Evolutionary conservation across 1,140 invertebrate genomes (phyloP).

Genomic region (Papilio helenus): DNA sequence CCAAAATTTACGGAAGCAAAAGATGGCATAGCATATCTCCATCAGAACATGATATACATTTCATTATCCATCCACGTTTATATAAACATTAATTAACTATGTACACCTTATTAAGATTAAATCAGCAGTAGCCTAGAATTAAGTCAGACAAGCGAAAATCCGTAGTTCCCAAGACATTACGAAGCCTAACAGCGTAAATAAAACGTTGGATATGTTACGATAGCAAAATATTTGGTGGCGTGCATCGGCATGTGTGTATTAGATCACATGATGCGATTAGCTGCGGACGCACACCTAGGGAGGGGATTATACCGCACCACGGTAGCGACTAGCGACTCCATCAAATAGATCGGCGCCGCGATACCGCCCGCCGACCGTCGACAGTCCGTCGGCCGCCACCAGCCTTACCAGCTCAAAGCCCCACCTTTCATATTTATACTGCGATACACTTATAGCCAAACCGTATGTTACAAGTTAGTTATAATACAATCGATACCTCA

Average conservation of each 20-base stretch:
- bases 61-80: neutral
- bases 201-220: conserved; percentile 31
- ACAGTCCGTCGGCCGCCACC: conserved; percentile 47
- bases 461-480: neutral
- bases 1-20: no score
- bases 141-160: neutral
- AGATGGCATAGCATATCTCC: no score
- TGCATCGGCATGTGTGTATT: conserved; percentile 48
- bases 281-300: conserved; percentile 48
- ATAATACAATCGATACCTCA: neutral
- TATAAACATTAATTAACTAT: neutral
- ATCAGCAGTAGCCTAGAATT: neutral
- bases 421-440: neutral
- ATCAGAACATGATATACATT: neutral
- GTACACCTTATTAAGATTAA: neutral
- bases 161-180: neutral
- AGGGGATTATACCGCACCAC: conserved; percentile 51
- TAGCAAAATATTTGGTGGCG: conserved; percentile 37
- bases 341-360: conserved; percentile 76
- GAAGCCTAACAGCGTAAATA: neutral
- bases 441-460: neutral
- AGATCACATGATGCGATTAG: conserved; percentile 71
- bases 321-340: conserved; percentile 65
- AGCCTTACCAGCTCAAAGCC: conserved; percentile 25
- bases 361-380: conserved; percentile 61